Evolutionary conservation across 2,888 invertebrate genomes (phyloP).

Genomic region (Epiblema foenella): DNA sequence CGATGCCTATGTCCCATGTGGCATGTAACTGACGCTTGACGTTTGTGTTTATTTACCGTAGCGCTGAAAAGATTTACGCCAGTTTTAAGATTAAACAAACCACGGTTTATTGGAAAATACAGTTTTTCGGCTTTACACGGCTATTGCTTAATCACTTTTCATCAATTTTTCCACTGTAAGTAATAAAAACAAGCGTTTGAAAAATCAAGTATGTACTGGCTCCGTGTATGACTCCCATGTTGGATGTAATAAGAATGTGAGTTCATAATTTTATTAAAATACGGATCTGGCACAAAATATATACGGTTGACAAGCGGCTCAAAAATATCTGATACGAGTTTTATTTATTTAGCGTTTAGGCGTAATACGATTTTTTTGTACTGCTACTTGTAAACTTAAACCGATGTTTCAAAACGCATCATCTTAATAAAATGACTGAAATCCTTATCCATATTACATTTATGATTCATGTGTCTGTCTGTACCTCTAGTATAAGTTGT

Average conservation of each 20-base stretch:
- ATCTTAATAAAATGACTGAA: no score
- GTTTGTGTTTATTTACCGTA: no score
- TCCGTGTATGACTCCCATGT: background rate
- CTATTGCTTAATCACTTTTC: background rate
- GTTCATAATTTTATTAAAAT: conserved; percentile 7
- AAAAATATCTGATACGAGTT: no score
- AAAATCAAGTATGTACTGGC: background rate
- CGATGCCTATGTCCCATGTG: no score
- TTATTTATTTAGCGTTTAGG: no score
- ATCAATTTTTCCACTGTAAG: background rate
- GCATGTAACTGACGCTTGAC: no score
- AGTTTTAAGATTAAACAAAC: background rate
- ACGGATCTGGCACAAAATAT: background rate
- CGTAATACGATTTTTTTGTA: no score
- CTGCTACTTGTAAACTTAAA: no score
- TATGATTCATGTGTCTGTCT: conserved; percentile 8
- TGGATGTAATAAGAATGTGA: background rate
- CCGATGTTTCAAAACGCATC: no score
- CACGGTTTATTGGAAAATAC: background rate
- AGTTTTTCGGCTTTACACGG: background rate
- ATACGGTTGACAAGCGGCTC: no score
- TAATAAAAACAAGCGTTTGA: background rate
- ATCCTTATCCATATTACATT: conserved; percentile 1
- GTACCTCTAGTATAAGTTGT: no score
- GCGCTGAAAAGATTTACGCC: background rate